A percentile compares a stretch with the other conserved stretches of the same genome.
Evolutionary conservation across 2,113 vertebrate genomes (phyloP).

Genomic region (Xenus cinereus): DNA sequence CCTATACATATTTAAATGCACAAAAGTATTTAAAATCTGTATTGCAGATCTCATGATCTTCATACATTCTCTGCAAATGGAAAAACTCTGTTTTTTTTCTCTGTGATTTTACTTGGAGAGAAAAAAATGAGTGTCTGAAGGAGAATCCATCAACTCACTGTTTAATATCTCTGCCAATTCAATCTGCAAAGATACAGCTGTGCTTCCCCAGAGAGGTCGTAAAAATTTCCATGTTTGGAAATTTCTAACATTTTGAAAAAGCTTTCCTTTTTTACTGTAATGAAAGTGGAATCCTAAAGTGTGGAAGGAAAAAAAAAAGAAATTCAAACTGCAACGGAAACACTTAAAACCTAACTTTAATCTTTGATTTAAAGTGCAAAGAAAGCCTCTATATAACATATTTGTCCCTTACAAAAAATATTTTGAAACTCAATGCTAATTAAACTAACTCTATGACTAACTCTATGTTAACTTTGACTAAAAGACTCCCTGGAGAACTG

Average conservation of each 20-base stretch:
- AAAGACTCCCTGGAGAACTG: not conserved
- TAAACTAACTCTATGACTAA: no score
- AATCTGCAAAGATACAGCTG: not conserved
- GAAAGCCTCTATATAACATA: not conserved
- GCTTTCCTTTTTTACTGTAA: not conserved
- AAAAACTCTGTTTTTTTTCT: not conserved
- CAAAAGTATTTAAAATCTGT: not conserved
- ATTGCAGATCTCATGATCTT: not conserved
- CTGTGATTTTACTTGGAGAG: not conserved
- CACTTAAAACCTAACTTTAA: not conserved
- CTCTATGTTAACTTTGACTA: not conserved
- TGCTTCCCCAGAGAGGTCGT: not conserved
- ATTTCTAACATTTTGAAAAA: not conserved
- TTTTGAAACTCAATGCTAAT: not conserved
- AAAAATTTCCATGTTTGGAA: not conserved
- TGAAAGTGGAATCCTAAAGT: not conserved
- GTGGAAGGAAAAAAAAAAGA: not conserved
- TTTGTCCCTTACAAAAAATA: rapidly evolving
- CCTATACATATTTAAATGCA: not conserved
- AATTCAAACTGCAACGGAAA: not conserved
- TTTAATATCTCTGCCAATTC: not conserved
- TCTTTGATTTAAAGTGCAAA: not conserved
- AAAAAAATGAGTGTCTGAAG: not conserved
- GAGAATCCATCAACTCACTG: not conserved
- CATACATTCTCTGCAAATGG: not conserved